These are phyloP conservation scores for Potorous gilbertii DNA, from an alignment of 2,797 vertebrate species.

Conservation along the genomic window DNA sequence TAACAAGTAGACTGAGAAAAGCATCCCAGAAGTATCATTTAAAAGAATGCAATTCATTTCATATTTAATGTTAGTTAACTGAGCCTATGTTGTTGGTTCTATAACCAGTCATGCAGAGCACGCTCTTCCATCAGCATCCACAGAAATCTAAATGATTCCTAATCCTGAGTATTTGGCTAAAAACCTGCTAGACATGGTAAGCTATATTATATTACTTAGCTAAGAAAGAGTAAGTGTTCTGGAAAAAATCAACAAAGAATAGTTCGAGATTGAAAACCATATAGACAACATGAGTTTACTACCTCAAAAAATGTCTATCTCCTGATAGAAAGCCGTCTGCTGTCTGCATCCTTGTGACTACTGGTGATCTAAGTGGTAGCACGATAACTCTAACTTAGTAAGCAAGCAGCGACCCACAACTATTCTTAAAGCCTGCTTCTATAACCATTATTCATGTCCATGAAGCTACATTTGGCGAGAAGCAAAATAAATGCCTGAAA, in stretches of 20 bases:
- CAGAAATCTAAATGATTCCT: conserved; percentile 6
- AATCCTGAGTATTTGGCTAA: conserved; percentile 30
- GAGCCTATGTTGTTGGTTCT: neutral
- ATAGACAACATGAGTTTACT: conserved; percentile 5
- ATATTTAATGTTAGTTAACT: neutral
- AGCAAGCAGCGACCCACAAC: conserved; percentile 15
- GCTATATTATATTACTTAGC: conserved; percentile 21
- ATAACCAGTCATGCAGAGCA: neutral
- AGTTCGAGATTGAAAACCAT: conserved; percentile 13
- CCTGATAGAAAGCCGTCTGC: neutral
- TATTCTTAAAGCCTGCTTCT: conserved; percentile 52
- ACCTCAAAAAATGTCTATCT: conserved; percentile 12
- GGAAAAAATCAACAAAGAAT: conserved; percentile 44
- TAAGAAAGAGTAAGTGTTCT: conserved; percentile 47
- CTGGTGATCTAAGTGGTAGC: conserved; percentile 9
- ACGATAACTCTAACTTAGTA: conserved; percentile 18
- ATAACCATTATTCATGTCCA: conserved; percentile 13
- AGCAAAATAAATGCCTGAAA: conserved; percentile 20
- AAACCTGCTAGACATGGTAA: conserved; percentile 2
- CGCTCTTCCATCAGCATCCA: conserved; percentile 34
- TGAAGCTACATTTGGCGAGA: neutral
- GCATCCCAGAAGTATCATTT: neutral
- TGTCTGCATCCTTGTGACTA: conserved; percentile 15
- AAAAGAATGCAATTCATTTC: conserved; percentile 26
- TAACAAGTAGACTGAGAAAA: conserved; percentile 43